Conservation (phyloP, 1,140 invertebrate genomes). For the Mya arenaria region DNA sequence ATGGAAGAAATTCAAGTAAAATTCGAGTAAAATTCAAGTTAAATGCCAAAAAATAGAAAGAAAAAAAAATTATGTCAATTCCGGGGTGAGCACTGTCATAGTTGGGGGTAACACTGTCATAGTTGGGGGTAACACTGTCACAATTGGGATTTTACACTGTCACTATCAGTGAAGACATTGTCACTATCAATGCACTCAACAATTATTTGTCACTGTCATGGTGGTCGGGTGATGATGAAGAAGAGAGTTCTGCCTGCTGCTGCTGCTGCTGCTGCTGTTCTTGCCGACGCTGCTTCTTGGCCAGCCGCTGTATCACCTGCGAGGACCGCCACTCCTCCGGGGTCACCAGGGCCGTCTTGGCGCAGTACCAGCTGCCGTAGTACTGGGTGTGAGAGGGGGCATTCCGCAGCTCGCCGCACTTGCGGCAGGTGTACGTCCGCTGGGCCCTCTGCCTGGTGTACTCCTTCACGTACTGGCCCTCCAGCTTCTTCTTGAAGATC, state of each 20-base stretch:
- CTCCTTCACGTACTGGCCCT: not conserved
- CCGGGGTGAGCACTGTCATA: too few species aligned
- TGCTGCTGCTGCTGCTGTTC: not conserved
- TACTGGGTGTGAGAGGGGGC: not conserved
- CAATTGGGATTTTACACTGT: not conserved
- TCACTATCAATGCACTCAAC: too few species aligned
- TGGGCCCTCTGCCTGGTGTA: not conserved
- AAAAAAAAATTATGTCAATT: too few species aligned
- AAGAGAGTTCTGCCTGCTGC: not conserved
- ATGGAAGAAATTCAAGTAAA: too few species aligned
- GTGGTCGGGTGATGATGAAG: too few species aligned
- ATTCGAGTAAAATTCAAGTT: too few species aligned
- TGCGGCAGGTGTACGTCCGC: not conserved
- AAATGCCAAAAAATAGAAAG: too few species aligned
- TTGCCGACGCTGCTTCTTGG: not conserved
- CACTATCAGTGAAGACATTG: not conserved
- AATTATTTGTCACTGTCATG: too few species aligned
- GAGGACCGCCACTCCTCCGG: not conserved
- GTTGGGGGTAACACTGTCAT: too few species aligned
- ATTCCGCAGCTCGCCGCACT: not conserved
- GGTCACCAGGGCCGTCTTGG: not conserved
- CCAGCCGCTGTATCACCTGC: not conserved
- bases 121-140: too few species aligned
- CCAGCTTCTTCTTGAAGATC: not conserved
- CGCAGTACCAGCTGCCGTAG: constrained; percentile 9